Evolutionary conservation across 2,888 invertebrate species (phyloP), one percentile per base, ranked within the genome.

Genomic region (Drosophila ustulata): DNA sequence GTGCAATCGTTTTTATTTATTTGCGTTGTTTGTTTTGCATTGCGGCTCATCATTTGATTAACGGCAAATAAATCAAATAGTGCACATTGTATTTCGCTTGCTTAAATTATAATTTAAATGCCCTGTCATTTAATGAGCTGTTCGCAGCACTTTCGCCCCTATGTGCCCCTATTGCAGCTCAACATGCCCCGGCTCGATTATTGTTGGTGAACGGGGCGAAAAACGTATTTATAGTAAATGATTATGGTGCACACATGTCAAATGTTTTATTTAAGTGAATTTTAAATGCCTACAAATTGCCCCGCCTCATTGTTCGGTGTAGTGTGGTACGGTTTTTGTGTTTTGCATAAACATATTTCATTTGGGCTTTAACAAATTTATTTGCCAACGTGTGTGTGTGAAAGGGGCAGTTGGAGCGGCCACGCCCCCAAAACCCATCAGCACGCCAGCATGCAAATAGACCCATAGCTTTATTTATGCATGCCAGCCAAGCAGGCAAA

Each of bases 251-350:
- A 69, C 71, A 68, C 75, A 78, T 76, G 74, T 74, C 63, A 78
- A 83, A 83, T 83, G 82, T 83, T 76, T 87, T 79, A 81, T 84
- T 87, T 87, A 83, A 83, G 79, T 83, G 82, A 84, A 83, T 87
- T 78, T 84, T 84, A 87, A 87, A 83, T 84, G 82, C 64, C 66
- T 66, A 57, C 63, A 84, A 78, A 83, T 77, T 53, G 76, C 55
- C 49, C 49, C 65, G 45, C 56, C 67, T 8, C 51, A 41, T 37
- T 34, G 45, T 56, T 63, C 55, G 43, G 37, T 23, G 13, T 63
- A 11, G 34, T 34, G 11, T 34, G 34, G 11, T 34, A 34, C 26
- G 26, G 49, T 81, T 58, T 50, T 59, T 34, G 62, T 53, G 45
- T 64, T 86, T 77, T 75, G 63, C 53, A 73, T 80, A 78, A 83